Evolutionary conservation across 2,113 vertebrate genomes (phyloP).

Genomic region (Pangasianodon gigas): DNA sequence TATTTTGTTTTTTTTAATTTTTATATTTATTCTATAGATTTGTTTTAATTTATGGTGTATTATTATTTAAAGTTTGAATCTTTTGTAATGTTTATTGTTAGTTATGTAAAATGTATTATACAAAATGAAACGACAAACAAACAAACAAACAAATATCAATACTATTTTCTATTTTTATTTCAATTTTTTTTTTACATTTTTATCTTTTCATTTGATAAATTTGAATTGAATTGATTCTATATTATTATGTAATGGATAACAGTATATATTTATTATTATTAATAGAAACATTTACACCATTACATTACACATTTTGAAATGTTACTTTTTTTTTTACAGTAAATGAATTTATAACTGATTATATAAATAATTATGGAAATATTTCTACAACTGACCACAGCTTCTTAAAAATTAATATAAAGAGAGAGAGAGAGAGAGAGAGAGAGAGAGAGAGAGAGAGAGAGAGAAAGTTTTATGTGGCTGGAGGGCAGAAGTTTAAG

Average conservation of each 20-base stretch:
- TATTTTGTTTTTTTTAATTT: neutral
- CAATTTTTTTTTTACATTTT: neutral
- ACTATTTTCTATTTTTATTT: neutral
- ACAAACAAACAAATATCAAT: too few species aligned
- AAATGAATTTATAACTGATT: neutral
- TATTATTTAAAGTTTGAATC: neutral
- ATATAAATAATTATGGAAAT: neutral
- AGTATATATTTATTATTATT: too few species aligned
- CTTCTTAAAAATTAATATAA: neutral
- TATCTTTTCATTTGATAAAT: neutral
- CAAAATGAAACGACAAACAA: neutral
- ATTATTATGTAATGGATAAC: too few species aligned
- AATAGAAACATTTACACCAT: neutral
- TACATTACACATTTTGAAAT: neutral
- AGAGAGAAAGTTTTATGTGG: neutral
- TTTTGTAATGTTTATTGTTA: neutral
- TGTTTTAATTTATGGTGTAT: neutral
- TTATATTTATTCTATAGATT: neutral
- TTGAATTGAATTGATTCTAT: neutral
- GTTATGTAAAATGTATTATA: neutral
- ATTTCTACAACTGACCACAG: neutral
- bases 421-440: neutral
- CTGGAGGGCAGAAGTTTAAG: constrained; percentile 23
- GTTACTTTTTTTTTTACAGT: neutral
- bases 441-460: neutral